Evolutionary conservation across 2,888 invertebrate species (phyloP).

Genomic region (Oxytorus armatus): DNA sequence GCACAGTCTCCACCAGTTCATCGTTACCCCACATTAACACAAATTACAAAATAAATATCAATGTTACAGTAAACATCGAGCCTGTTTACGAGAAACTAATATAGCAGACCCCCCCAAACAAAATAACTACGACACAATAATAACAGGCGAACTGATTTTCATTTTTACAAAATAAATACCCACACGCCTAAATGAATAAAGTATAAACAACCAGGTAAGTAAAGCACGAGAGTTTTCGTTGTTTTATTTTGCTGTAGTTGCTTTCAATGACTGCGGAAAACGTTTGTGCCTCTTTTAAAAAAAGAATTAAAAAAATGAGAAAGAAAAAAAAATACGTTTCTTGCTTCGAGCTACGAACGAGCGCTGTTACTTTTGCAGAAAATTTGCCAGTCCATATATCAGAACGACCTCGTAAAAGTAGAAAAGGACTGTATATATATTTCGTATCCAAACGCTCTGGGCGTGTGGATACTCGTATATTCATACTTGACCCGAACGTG

Average conservation of each 20-base stretch:
- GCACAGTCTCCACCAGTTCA: slow-evolving; percentile 33
- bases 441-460: not conserved
- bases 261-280: slow-evolving; percentile 7
- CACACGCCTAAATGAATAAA: no score
- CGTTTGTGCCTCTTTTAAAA: not conserved
- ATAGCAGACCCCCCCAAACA: no score
- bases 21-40: slow-evolving; percentile 26
- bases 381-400: slow-evolving; percentile 28
- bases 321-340: not conserved
- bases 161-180: no score
- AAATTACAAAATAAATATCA: slow-evolving; percentile 40
- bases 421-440: slow-evolving; percentile 11
- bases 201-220: not conserved
- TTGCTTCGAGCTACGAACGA: slow-evolving; percentile 17
- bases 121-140: no score
- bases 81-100: slow-evolving; percentile 34
- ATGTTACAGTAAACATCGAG: slow-evolving; percentile 5
- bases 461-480: slow-evolving; percentile 2
- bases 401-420: slow-evolving; percentile 8
- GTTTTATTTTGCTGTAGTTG: slow-evolving; percentile 17
- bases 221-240: slow-evolving; percentile 13
- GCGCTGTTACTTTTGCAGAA: slow-evolving; percentile 19
- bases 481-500: slow-evolving; percentile 59
- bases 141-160: not conserved
- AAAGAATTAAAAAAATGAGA: no score